phyloP scores from a whole-genome alignment of 53 echinoderm and acorn worm species.

The Apostichopus leukothele region DNA sequence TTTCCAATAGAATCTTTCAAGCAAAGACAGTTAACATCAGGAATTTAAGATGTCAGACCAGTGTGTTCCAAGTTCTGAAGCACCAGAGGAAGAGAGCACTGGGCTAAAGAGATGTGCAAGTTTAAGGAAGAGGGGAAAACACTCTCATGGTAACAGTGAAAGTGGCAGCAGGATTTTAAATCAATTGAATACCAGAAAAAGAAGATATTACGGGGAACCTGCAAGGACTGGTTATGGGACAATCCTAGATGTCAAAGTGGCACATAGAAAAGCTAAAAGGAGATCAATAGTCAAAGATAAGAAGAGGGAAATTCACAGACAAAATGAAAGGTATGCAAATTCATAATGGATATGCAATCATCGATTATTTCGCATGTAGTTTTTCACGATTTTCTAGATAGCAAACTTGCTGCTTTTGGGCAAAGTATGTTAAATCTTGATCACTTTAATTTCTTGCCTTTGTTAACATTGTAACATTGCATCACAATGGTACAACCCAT shows the following conservation, averaged over 20 bases:
- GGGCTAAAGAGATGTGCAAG: background rate
- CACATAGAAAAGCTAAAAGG: slow-evolving; percentile 35
- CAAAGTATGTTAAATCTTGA: no score
- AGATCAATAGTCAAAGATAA: slow-evolving; percentile 27
- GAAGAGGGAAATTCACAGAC: slow-evolving; percentile 35
- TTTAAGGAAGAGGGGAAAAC: background rate
- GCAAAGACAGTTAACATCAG: no score
- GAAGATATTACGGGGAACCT: background rate
- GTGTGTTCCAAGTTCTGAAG: slow-evolving; percentile 1
- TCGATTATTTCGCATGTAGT: no score
- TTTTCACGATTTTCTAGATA: no score
- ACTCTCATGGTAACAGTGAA: background rate
- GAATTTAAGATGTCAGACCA: slow-evolving; percentile 14
- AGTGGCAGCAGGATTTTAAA: no score
- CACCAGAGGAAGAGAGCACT: background rate
- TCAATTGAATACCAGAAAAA: background rate
- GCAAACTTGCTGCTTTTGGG: no score
- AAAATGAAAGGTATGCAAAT: slow-evolving; percentile 30
- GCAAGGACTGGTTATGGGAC: background rate
- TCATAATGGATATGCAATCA: background rate
- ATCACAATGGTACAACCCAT: no score
- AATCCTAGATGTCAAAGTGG: slow-evolving; percentile 1
- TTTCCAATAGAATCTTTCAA: no score
- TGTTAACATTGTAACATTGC: no score
- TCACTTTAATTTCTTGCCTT: no score